Percentiles rank a stretch among this genome's conserved stretches.
These are phyloP conservation scores for Hylyphantes graminicola DNA, from an alignment of 1,140 invertebrate genomes.

Conservation along the genomic window DNA sequence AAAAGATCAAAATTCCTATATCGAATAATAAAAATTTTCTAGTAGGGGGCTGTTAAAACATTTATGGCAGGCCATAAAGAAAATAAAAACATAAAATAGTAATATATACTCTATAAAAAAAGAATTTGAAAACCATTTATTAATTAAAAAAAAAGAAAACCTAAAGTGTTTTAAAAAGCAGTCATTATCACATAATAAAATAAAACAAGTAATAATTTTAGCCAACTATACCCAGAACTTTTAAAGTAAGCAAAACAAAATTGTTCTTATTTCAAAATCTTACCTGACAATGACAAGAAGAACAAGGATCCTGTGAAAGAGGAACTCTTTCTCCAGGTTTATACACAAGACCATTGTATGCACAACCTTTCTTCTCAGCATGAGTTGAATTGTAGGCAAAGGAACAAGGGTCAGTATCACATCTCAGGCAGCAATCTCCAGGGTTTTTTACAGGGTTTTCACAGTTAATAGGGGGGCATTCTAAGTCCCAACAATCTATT, in stretches of 20 bases:
- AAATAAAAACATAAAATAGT: no score
- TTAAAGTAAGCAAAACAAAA: slow-evolving; percentile 25
- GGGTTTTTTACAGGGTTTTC: slow-evolving; percentile 74
- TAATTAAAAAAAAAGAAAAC: no score
- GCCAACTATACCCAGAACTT: not conserved
- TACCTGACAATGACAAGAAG: slow-evolving; percentile 83
- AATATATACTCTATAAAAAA: no score
- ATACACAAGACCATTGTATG: slow-evolving; percentile 73
- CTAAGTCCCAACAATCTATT: slow-evolving; percentile 87
- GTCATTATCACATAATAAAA: no score
- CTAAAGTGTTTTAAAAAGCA: no score
- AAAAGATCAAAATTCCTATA: no score
- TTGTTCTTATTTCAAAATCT: slow-evolving; percentile 62
- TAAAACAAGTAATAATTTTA: no score
- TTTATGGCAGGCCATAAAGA: no score
- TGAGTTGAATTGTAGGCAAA: slow-evolving; percentile 48
- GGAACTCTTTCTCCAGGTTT: slow-evolving; percentile 71
- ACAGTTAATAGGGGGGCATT: slow-evolving; percentile 81
- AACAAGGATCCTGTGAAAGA: slow-evolving; percentile 76
- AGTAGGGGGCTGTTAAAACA: no score
- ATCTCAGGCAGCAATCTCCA: slow-evolving; percentile 79
- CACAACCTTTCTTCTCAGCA: slow-evolving; percentile 58
- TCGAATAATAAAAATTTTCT: no score
- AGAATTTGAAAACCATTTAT: no score
- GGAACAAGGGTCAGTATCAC: slow-evolving; percentile 73